Evolutionary conservation across 2,888 invertebrate genomes (phyloP), one percentile per base, ranked within the genome.

Genomic region (Dromius quadrimaculatus): DNA sequence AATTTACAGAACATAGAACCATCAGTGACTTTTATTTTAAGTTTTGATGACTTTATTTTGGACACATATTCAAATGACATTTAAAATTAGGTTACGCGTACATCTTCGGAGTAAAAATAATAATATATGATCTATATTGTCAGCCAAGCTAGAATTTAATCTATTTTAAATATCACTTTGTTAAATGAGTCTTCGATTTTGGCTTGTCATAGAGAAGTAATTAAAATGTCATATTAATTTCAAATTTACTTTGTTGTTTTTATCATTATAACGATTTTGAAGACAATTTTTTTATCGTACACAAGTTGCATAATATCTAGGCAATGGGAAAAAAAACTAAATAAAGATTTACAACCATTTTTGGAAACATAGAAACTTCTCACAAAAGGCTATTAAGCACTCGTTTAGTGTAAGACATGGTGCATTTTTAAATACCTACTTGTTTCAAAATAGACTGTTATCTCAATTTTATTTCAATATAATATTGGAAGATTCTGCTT

Each of bases 131-230:
- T 22, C 13, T 32, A 9, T 32, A 32, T 6, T 32, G 1, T 5
- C 8, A 59, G 19, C 36, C 36, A 22, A 36, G 34, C 36, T 59
- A 59, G 45, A 17, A 36, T 9, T 38, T 59, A 59, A 59, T 59
- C 59, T 59, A 59, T 59, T 59, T 59, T 59, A 59, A 59, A 59
- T 54, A 54, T 17, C 50, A 54, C 9, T 15, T 11, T 36, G 36
- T 36, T 11, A 36, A 36, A 36, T 8, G 8, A 11, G n/a, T 6
- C n/a, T 34, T 50, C 9, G 5, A 54, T 54, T 54, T 23, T 28
- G 11, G 28, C 50, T 15, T 54, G 50, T 15, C 13, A 8, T 11
- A 11, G n/a, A 36, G 8, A 1, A 36, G 8, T 54, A 54, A 54
- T 54, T 54, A 54, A 54, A 54, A 54, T 28, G 36, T 28, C n/a